These are phyloP conservation scores for Babyrousa celebensis DNA, from an alignment of 2,797 vertebrate genomes.

Conservation along the genomic window DNA sequence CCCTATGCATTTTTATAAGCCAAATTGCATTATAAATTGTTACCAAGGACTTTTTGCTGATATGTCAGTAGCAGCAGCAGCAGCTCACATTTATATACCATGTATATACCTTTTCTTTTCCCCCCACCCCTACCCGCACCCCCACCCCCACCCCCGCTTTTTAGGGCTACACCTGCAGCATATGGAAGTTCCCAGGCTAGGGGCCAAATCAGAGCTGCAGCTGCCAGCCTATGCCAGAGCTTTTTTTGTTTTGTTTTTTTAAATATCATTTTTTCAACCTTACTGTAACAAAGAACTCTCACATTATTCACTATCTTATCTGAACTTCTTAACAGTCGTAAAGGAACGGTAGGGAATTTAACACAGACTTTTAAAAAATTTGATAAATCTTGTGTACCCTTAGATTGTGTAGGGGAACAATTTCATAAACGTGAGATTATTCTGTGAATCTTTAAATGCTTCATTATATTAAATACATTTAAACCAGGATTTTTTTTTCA, in stretches of 20 bases:
- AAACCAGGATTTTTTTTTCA: background rate
- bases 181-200: too few species aligned
- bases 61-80: background rate
- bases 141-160: too few species aligned
- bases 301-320: slow-evolving; percentile 23
- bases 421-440: slow-evolving; percentile 55
- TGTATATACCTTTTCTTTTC: too few species aligned
- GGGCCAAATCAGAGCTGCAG: too few species aligned
- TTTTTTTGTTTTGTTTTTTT: too few species aligned
- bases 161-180: too few species aligned
- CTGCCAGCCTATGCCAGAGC: too few species aligned
- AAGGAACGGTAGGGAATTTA: background rate
- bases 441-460: slow-evolving; percentile 45
- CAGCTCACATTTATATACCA: background rate
- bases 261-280: background rate
- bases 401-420: background rate
- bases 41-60: background rate
- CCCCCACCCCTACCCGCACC: too few species aligned
- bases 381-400: background rate
- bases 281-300: background rate
- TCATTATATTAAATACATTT: slow-evolving; percentile 32
- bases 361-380: background rate
- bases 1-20: background rate
- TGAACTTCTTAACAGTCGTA: background rate
- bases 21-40: slow-evolving; percentile 31